Evolutionary conservation across 2,888 invertebrate species (phyloP).

Genomic region (Drosophila stalkeri): DNA sequence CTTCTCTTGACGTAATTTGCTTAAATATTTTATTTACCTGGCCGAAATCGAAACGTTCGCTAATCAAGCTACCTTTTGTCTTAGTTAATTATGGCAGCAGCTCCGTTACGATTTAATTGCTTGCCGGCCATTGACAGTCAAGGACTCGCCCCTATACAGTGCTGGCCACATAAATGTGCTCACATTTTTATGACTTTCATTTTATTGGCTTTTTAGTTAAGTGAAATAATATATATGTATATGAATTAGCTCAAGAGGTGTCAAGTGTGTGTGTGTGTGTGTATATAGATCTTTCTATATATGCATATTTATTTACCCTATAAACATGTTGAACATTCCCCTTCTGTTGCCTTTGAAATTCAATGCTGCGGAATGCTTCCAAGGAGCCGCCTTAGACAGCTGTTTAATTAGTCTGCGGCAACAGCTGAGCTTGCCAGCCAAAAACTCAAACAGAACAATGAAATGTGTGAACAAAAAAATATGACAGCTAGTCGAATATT

Average conservation of each 20-base stretch:
- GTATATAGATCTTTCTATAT: not conserved
- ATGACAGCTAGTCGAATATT: not conserved
- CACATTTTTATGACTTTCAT: not conserved
- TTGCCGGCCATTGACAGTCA: slow-evolving; percentile 25
- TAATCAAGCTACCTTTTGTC: slow-evolving; percentile 61
- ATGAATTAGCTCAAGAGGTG: not conserved
- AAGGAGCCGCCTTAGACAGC: slow-evolving; percentile 50
- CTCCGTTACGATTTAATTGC: slow-evolving; percentile 24
- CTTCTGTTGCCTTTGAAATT: slow-evolving; percentile 34
- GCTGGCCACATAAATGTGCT: not conserved
- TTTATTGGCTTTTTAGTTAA: not conserved
- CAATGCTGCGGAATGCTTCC: slow-evolving; percentile 39
- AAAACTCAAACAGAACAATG: slow-evolving; percentile 10
- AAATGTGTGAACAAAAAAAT: not conserved
- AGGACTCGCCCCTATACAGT: slow-evolving; percentile 15
- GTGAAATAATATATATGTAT: not conserved
- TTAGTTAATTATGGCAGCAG: slow-evolving; percentile 33
- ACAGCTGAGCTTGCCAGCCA: slow-evolving; percentile 65
- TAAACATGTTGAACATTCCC: slow-evolving; percentile 11
- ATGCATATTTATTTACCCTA: not conserved
- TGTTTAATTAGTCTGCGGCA: slow-evolving; percentile 49
- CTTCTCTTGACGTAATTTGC: slow-evolving; percentile 65
- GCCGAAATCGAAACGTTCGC: slow-evolving; percentile 53
- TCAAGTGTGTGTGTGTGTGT: not conserved
- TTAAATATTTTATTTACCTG: slow-evolving; percentile 70